phyloP scores from a whole-genome alignment of 2,113 vertebrate species.

The Grammomys dolichurus region DNA sequence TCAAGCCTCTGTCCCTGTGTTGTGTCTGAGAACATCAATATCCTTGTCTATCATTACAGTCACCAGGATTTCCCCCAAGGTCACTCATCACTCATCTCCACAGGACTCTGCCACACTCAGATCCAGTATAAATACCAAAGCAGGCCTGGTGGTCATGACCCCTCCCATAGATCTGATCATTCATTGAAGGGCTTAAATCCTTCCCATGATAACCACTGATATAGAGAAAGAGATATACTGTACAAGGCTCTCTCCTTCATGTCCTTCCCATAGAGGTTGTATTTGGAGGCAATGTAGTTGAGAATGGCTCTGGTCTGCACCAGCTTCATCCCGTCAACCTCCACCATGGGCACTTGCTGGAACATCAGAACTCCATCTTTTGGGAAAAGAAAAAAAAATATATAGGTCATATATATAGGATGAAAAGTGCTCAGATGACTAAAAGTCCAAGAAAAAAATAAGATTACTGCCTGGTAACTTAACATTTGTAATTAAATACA shows the following conservation, averaged over 20 bases:
- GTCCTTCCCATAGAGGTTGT: slow-evolving; percentile 76
- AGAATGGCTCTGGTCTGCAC: no score
- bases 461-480: no score
- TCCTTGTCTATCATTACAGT: neutral
- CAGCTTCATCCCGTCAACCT: slow-evolving; percentile 57
- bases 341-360: slow-evolving; percentile 1
- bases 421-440: neutral
- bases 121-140: neutral
- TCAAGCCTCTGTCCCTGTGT: neutral
- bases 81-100: neutral
- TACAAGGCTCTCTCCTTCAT: slow-evolving; percentile 88
- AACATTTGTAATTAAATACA: neutral
- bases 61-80: neutral
- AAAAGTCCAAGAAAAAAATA: neutral
- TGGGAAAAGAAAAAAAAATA: neutral
- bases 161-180: no score
- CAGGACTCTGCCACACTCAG: neutral
- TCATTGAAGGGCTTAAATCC: neutral
- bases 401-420: neutral
- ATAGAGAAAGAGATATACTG: neutral
- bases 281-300: no score
- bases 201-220: neutral
- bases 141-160: neutral
- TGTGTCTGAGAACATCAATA: neutral
- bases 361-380: slow-evolving; percentile 9